Evolutionary conservation across 1,140 invertebrate species (phyloP).

Genomic region (Ruditapes philippinarum): DNA sequence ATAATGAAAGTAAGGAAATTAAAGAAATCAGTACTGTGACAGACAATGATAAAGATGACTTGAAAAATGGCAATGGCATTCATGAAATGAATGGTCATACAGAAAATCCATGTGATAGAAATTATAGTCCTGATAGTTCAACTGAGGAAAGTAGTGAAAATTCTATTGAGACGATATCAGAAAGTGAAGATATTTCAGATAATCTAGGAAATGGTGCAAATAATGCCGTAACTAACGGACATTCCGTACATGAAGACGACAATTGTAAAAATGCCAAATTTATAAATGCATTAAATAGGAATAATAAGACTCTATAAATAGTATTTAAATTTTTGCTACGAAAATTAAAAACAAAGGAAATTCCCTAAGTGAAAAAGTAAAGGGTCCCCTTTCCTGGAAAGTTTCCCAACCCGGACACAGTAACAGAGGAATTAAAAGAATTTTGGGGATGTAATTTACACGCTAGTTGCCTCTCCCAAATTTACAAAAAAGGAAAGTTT

Average conservation of each 20-base stretch:
- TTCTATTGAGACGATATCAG: constrained; percentile 62
- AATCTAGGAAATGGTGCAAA: constrained; percentile 57
- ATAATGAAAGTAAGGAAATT: constrained; percentile 5
- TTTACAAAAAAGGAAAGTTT: background rate
- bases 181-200: constrained; percentile 30
- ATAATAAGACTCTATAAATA: background rate
- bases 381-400: constrained; percentile 80
- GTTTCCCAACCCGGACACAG: constrained; percentile 88
- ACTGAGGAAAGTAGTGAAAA: constrained; percentile 62
- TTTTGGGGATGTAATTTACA: constrained; percentile 49
- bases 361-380: constrained; percentile 21
- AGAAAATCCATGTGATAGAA: background rate
- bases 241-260: background rate
- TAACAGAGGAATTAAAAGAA: constrained; percentile 84
- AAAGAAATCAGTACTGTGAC: background rate
- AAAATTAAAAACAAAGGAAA: constrained; percentile 16
- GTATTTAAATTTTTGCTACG: constrained; percentile 11
- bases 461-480: constrained; percentile 10
- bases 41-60: constrained; percentile 8
- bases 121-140: constrained; percentile 25
- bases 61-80: constrained; percentile 45
- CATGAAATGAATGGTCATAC: constrained; percentile 43
- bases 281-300: background rate
- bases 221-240: constrained; percentile 8
- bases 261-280: background rate